Conservation (phyloP, 2,888 invertebrate genomes). For the Timandra comae region DNA sequence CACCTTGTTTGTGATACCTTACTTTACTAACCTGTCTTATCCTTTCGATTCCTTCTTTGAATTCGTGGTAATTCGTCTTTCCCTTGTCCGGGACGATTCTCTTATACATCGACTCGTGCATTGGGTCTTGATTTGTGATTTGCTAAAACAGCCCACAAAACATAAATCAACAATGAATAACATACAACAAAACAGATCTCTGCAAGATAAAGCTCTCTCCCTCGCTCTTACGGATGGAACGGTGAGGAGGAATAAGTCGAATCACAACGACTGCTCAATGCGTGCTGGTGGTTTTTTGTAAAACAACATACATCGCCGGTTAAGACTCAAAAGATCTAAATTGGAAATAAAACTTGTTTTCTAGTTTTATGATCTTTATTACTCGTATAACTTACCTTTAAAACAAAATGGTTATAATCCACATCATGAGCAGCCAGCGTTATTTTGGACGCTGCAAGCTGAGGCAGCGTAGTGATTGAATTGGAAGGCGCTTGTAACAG, state of each 20-base stretch:
- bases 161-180: too few species aligned
- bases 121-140: conserved; percentile 44
- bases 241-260: too few species aligned
- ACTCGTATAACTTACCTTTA: conserved; percentile 71
- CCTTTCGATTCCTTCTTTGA: conserved; percentile 54
- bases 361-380: too few species aligned
- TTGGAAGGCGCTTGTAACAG: conserved; percentile 61
- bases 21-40: conserved; percentile 62
- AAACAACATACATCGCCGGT: too few species aligned
- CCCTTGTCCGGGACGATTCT: conserved; percentile 51
- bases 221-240: too few species aligned
- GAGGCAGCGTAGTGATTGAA: conserved; percentile 48
- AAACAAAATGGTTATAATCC: conserved; percentile 77
- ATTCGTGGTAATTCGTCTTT: conserved; percentile 40
- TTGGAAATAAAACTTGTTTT: too few species aligned
- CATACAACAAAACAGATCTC: too few species aligned
- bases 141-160: conserved; percentile 37
- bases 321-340: too few species aligned
- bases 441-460: conserved; percentile 75
- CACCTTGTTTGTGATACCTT: too few species aligned
- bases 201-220: too few species aligned
- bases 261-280: too few species aligned
- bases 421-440: conserved; percentile 77
- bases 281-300: too few species aligned
- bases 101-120: conserved; percentile 38